Base-by-base conservation (phyloP, 2,113 vertebrate genomes). In the Elaphurus davidianus region DNA sequence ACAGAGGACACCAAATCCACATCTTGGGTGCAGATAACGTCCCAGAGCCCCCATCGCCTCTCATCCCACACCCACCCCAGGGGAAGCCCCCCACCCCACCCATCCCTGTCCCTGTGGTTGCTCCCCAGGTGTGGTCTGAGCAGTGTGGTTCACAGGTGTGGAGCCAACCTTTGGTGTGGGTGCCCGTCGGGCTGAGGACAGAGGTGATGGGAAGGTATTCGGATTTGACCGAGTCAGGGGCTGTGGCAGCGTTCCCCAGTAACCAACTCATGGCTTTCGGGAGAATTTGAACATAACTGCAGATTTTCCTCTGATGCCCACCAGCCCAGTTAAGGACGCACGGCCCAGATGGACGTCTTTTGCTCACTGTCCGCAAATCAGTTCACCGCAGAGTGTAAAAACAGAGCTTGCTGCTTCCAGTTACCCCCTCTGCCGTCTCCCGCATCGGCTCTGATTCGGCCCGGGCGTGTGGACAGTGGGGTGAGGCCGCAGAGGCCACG, bases 301-400 rank as follows among this genome's bases (percentile, higher is more conserved):
- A 6, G 45, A 10, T 14, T 23, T 25, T 14, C 30, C 43, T 50
- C 4, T 16, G 50, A 45, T 17, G 59, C 52, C 30, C 23, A 10
- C 7, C 33, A 43, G 52, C 28, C 54, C 19, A 36, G 40, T 59
- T 60, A n/a, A 71, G 71, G n/a, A 33, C 0, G 2, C 45, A 7
- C 5, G 1, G 30, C 16, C 36, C 64, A 59, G 25, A 1, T 4
- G 23, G 12, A 7, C 0, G 10, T 1, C 0, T 21, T 57, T 23
- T 47, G 27, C 57, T n/a, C 12, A 6, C 23, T 1, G 3, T 12
- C 3, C 2, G 1, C 45, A 6, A 9, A 8, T 52, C 6, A 12
- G 36, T 64, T 21, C 90, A 52, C 9, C 5, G 25, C 23, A 23
- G 28, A 30, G 21, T 8, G 71, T 43, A 12, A 59, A 28, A 10